Percentiles rank a stretch among this genome's conserved stretches.
Conservation (phyloP, 2,113 vertebrate species). For the Aphyosemion australe region DNA sequence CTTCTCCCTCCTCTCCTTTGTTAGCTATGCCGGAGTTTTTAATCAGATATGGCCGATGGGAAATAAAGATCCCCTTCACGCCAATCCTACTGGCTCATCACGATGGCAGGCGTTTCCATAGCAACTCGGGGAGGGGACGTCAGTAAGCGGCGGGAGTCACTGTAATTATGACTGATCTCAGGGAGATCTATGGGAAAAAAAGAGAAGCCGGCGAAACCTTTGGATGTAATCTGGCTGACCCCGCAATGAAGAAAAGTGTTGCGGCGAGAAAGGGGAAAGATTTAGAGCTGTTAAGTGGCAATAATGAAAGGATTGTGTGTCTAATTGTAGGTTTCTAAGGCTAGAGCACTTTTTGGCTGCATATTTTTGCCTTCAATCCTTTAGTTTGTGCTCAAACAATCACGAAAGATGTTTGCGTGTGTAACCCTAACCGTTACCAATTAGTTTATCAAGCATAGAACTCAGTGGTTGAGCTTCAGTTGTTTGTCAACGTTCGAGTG, state of each 20-base stretch:
- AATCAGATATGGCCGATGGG: conserved; percentile 68
- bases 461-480: too few relatives aligned
- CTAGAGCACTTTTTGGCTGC: too few relatives aligned
- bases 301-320: neutral
- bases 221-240: conserved; percentile 43
- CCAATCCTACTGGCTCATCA: conserved; percentile 45
- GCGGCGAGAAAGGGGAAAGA: neutral
- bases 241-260: conserved; percentile 10
- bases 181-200: conserved; percentile 42
- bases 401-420: neutral
- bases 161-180: conserved; percentile 74
- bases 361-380: too few relatives aligned
- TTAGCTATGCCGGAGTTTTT: conserved; percentile 53
- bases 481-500: too few relatives aligned
- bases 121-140: conserved; percentile 51
- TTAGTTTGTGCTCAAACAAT: neutral
- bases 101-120: conserved; percentile 68
- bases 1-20: conserved; percentile 15
- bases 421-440: too few relatives aligned
- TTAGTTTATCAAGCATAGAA: too few relatives aligned
- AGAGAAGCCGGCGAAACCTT: conserved; percentile 25
- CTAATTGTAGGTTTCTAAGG: conserved; percentile 20
- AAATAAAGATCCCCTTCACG: conserved; percentile 71
- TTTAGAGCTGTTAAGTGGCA: neutral
- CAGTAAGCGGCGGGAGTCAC: conserved; percentile 46